Base-by-base conservation (phyloP, 1,140 invertebrate genomes). In the Saccostrea cuccullata region DNA sequence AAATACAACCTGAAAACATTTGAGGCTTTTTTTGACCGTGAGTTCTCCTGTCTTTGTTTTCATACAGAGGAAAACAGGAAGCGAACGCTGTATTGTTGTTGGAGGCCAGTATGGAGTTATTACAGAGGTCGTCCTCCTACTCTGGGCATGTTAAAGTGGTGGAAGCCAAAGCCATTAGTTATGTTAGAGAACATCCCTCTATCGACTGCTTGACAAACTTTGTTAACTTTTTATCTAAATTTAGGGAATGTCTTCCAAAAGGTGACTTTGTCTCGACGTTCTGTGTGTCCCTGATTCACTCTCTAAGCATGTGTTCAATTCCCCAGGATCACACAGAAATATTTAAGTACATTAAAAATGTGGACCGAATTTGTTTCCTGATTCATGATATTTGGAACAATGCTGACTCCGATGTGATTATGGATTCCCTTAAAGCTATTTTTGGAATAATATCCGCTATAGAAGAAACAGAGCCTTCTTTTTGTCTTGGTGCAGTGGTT, bases 231-330 rank as follows among this genome's bases (percentile, higher is more conserved):
- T 86, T 94, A 23, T 87, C 87, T 20, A 87, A 92, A 9, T 93
- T 92, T 64, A 91, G 88, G 67, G 89, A 93, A 6, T 94, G 93
- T 88, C 91, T 94, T 26, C 94, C 94, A 20, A 91, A 92, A 82
- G 92, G 92, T 0, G 92, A 93, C 12, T 88, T 90, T 82, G 88
- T 88, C 3, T 85, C 83, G 12, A 89, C 87, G 20, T 93, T 94
- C 83, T 92, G 93, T 88, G 83, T 90, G 0, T 58, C 91, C 3
- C 73, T 93, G 0, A 91, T 94, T 30, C 60, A 90, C 2, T 91
- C 91, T 20, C 87, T 94, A 13, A 90, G 91, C 87, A 77, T 91
- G 47, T 89, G 89, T 58, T 85, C 83, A 11, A 83, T 88, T 12
- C 92, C 93, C 26, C 88, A 91, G 26, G 86, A 89, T 6, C 84